Conservation (phyloP, 2,888 invertebrate genomes). For the Plagodis pulveraria region DNA sequence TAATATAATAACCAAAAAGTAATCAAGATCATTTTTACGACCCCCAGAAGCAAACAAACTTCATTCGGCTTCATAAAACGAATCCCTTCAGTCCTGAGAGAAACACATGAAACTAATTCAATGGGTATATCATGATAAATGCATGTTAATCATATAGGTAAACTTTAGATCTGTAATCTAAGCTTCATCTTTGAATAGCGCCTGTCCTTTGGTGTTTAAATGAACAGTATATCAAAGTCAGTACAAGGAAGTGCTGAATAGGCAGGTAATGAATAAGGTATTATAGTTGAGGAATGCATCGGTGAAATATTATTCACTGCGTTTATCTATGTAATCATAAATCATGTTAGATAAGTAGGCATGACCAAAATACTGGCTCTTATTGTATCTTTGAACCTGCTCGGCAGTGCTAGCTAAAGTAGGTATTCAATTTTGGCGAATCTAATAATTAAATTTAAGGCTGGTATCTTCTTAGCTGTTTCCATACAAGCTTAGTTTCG, state of each 20-base stretch:
- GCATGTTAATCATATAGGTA: conserved; percentile 54
- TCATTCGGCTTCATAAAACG: conserved; percentile 25
- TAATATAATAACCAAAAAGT: background rate
- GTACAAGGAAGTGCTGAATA: conserved; percentile 58
- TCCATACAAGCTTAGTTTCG: too few species aligned
- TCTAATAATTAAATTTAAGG: too few species aligned
- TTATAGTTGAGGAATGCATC: background rate
- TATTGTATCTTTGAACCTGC: too few species aligned
- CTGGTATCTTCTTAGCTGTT: too few species aligned
- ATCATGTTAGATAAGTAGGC: too few species aligned
- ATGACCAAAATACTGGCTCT: too few species aligned
- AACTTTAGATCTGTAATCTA: conserved; percentile 51
- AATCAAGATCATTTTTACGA: conserved; percentile 23
- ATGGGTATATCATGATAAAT: conserved; percentile 39
- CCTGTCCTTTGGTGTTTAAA: conserved; percentile 62
- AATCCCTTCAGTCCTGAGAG: conserved; percentile 22
- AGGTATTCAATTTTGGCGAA: too few species aligned
- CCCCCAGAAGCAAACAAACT: conserved; percentile 21
- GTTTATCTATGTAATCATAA: too few species aligned
- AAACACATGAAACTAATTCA: conserved; percentile 20
- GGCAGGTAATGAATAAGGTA: conserved; percentile 60
- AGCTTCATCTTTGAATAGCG: conserved; percentile 46
- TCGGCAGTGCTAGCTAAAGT: too few species aligned
- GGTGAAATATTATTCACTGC: too few species aligned
- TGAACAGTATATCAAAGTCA: conserved; percentile 67